Conservation (phyloP, 2,113 vertebrate genomes). For the Heterotis niloticus region DNA sequence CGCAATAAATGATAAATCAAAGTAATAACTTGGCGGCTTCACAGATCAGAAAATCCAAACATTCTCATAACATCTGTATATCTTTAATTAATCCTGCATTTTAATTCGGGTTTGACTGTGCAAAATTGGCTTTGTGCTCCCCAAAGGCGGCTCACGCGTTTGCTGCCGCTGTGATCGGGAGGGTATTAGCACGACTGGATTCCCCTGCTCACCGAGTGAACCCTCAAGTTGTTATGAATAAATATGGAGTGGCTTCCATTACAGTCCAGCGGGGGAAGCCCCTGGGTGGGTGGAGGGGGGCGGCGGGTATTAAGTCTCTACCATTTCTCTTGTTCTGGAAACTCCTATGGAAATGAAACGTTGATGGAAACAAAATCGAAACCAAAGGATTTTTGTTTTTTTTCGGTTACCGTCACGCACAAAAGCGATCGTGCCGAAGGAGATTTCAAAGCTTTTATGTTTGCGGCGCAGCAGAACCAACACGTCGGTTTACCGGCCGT, state of each 20-base stretch:
- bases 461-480: not conserved
- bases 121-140: slow-evolving; percentile 40
- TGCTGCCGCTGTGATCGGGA: slow-evolving; percentile 37
- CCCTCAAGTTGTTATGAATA: slow-evolving; percentile 50
- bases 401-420: not conserved
- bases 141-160: slow-evolving; percentile 37
- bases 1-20: slow-evolving; percentile 7
- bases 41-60: slow-evolving; percentile 24
- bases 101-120: slow-evolving; percentile 48
- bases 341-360: slow-evolving; percentile 53
- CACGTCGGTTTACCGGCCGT: not conserved
- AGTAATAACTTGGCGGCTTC: slow-evolving; percentile 3
- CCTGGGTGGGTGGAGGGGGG: slow-evolving; percentile 49
- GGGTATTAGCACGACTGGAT: slow-evolving; percentile 48
- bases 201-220: slow-evolving; percentile 44
- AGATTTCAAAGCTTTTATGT: not conserved
- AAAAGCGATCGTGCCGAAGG: not conserved
- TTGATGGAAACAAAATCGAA: not conserved
- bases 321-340: slow-evolving; percentile 42
- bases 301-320: slow-evolving; percentile 54
- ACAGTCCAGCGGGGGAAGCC: slow-evolving; percentile 49
- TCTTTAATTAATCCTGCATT: slow-evolving; percentile 59
- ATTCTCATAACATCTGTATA: slow-evolving; percentile 18
- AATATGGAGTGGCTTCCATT: slow-evolving; percentile 67
- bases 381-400: slow-evolving; percentile 18